Base-by-base conservation (phyloP, 2,797 vertebrate species). In the Mastacembelus armatus region DNA sequence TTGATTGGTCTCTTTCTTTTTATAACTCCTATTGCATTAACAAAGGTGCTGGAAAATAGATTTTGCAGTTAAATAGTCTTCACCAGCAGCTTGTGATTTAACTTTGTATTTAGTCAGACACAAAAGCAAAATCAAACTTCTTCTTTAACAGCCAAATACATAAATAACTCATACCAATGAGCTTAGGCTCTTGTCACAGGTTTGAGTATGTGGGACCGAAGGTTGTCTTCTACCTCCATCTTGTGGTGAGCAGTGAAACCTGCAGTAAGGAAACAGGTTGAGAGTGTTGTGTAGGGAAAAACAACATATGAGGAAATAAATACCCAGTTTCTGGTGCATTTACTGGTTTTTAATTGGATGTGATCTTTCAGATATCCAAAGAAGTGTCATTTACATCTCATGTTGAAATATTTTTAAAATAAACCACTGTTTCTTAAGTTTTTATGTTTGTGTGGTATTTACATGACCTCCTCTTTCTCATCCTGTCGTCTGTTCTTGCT, bases 401-500 rank as follows among this genome's bases (percentile, higher is more conserved):
- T 26, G 22, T 10, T 11, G 22, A 7, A n/a, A 48, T 40, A 65
- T 50, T 56, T 71, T 38, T 18, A 18, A 52, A 57, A 69, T 63
- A 10, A 19, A 42, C 14, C 27, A 21, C 19, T 29, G 39, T 29
- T 19, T 74, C 71, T 36, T 5, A n/a, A 3, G 16, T 60, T 27
- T 71, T 50, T 32, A 43, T 21, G 48, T 64, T 22, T 63, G 40
- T 67, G 44, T 19, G 35, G 54, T 54, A 27, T 62, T 26, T 29
- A 45, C 64, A 22, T n/a, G n/a, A n/a, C 71, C 60, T 71, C 50
- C 57, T 83, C 43, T 63, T 16, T 68, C 51, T 71, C 56, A 47
- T 70, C 54, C 71, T 22, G 35, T 63, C 59, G 77, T 77, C 77
- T 84, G 44, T 75, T 70, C 43, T 50, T 56, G 36, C 44, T 59